Evolutionary conservation across 2,888 invertebrate genomes (phyloP).

Genomic region (Melanchra persicariae): DNA sequence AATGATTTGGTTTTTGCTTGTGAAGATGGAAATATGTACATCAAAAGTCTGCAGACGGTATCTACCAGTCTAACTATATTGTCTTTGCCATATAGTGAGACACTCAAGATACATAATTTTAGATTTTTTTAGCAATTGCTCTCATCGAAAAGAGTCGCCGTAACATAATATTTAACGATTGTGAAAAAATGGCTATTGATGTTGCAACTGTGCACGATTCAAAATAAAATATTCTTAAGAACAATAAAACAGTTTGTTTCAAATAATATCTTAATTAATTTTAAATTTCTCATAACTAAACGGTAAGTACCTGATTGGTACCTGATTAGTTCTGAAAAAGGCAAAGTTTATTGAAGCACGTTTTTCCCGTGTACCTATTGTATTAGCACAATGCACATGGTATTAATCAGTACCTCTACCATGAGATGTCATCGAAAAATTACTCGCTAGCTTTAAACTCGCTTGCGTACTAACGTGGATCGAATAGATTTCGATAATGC

Average conservation of each 20-base stretch:
- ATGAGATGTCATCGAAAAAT: too few species aligned
- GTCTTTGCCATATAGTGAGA: neutral
- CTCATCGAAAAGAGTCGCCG: neutral
- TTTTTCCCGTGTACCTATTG: neutral
- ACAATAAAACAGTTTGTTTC: neutral
- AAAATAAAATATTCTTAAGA: neutral
- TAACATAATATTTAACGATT: too few species aligned
- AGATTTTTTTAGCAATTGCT: neutral
- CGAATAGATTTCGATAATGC: too few species aligned
- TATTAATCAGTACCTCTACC: too few species aligned
- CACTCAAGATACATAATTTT: neutral
- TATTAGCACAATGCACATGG: too few species aligned
- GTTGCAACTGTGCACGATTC: neutral
- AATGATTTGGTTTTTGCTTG: neutral
- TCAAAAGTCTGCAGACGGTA: neutral
- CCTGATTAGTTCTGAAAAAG: neutral
- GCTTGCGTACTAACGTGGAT: too few species aligned
- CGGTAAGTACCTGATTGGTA: too few species aligned
- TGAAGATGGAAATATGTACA: neutral
- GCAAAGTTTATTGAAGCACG: neutral
- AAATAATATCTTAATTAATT: neutral
- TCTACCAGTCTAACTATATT: too few species aligned
- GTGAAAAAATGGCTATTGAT: too few species aligned
- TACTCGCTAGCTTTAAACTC: too few species aligned
- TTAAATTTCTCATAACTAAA: neutral